Base-by-base conservation (phyloP, 1,140 invertebrate genomes). In the Frieseomelitta varia region DNA sequence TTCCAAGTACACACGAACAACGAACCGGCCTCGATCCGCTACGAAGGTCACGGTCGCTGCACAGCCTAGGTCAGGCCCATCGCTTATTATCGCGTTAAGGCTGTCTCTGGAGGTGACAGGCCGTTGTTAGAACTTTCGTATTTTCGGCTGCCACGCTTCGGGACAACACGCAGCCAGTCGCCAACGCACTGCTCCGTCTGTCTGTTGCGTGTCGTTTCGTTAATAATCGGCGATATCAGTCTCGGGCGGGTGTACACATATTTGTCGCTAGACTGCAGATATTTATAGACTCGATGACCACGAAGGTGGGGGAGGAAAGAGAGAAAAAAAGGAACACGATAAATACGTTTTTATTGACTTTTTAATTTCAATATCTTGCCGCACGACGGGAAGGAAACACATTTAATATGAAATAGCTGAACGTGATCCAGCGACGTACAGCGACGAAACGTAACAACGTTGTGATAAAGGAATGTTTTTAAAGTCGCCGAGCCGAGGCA, bases 1-100 rank as follows among this genome's bases (percentile, higher is more conserved):
- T 86, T 58, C 34, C 80, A 65, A 67, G 79, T 85, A 88, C 34
- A 34, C 14, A 39, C 76, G 85, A 89, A 87, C 88, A 81, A 86
- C 78, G 87, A 89, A 89, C 81, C 90, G 89, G 88, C 87, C 89
- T 92, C 88, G 87, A 92, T 92, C 87, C 84, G 90, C 87, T 72
- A 75, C 91, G 91, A 94, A 94, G 94, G 94, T 95, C 94, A 95
- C 87, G 93, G 93, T 89, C 92, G 89, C 81, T 90, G 89, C 85
- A 90, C 86, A 93, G 92, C 93, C 92, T 94, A 94, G 93, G 92
- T 94, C 93, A 94, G 94, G 93, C 93, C 93, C 93, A 93, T 93
- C 91, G 91, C 88, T 92, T 89, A 90, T 94, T 92, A 92, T 92
- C 91, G 91, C 89, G 88, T 92, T 91, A 92, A 91, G 75, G 85